phyloP scores from a whole-genome alignment of 2,113 vertebrate genomes.

The Grallaria varia region DNA sequence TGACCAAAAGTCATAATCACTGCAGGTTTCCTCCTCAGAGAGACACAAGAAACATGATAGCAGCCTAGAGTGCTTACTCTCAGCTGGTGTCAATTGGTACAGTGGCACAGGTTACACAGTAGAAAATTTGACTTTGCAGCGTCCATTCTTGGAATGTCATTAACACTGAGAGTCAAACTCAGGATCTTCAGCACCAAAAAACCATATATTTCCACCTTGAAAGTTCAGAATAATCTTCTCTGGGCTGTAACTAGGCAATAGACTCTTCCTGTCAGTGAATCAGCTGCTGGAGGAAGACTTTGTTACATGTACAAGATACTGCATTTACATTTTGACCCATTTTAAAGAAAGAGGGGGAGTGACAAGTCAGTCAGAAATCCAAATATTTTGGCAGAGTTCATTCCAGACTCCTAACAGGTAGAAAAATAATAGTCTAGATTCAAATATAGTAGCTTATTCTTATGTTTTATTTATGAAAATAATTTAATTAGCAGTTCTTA shows the following conservation, averaged over 20 bases:
- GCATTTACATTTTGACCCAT: constrained; percentile 29
- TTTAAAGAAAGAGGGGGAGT: background rate
- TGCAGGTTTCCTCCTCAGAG: background rate
- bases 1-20: background rate
- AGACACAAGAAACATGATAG: background rate
- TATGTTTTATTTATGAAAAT: constrained; percentile 22
- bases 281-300: background rate
- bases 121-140: background rate
- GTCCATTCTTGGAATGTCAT: background rate
- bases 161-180: background rate
- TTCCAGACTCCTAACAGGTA: background rate
- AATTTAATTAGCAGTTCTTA: background rate
- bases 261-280: background rate
- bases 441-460: background rate
- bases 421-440: background rate
- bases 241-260: background rate
- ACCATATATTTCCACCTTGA: background rate
- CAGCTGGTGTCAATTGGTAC: background rate
- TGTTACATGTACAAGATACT: background rate
- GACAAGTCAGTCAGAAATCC: constrained; percentile 11
- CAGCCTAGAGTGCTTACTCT: background rate
- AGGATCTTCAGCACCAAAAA: background rate
- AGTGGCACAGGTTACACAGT: background rate
- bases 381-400: constrained; percentile 7
- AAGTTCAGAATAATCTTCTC: background rate